Base-by-base conservation (phyloP, 2,797 vertebrate genomes). In the Alca torda region DNA sequence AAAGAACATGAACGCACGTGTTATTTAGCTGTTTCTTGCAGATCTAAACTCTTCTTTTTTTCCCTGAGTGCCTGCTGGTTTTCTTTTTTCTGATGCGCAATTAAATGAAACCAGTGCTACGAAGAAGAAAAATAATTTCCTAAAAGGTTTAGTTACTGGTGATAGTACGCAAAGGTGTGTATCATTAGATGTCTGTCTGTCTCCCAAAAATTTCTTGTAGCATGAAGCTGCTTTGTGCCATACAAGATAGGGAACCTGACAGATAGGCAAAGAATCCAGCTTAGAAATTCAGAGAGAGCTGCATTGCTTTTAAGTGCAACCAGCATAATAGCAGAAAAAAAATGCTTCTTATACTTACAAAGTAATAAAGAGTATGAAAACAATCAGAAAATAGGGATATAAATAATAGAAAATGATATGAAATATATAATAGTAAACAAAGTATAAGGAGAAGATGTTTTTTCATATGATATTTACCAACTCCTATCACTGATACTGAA, bases 1-100 rank as follows among this genome's bases (percentile, higher is more conserved):
- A 75, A 60, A 68, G 30, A 67, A n/a, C 4, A 21, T 2, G 26
- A 61, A 33, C 3, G 7, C 6, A 1, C 0, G 1, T 19, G 19
- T 51, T 65, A 8, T 39, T 43, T 45, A 67, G 14, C 18, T 59
- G 7, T 53, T 61, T 46, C 76, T 48, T 69, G 21, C 17, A 10
- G 37, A 51, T 74, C 48, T 60, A 43, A 45, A 13, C 16, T 46
- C 16, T 35, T 70, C 3, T 24, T 39, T 70, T 80, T 41, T 20
- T 14, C 3, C 68, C 16, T 3, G 30, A n/a, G 50, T 41, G 28
- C 35, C 39, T 81, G 43, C 48, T 50, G 13, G 45, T 13, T 45
- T 45, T 4, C 60, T 93, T 31, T 20, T 79, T 91, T 79, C 61
- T 84, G 45, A 51, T 48, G 6, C 24, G 14, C 31, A 18, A 54